Evolutionary conservation across 2,797 vertebrate species (phyloP).

Genomic region (Macropodus opercularis): DNA sequence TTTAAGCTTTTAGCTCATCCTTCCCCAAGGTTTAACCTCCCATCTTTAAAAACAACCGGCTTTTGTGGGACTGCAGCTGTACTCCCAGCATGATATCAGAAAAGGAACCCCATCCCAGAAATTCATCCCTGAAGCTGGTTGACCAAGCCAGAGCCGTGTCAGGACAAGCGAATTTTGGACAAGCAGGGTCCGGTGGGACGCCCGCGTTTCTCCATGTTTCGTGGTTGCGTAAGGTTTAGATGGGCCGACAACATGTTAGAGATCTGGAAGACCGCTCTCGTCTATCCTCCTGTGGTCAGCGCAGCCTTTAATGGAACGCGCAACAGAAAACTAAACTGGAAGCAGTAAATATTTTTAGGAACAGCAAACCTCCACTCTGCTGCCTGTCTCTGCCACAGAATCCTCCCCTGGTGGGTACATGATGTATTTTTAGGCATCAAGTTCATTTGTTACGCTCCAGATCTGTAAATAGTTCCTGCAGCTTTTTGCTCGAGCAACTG

Average conservation of each 20-base stretch:
- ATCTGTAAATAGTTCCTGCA: constrained; percentile 24
- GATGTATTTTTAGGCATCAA: constrained; percentile 15
- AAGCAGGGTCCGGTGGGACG: constrained; percentile 12
- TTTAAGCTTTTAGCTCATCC: neutral
- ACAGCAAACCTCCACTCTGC: constrained; percentile 17
- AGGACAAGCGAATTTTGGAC: constrained; percentile 12
- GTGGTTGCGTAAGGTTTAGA: neutral
- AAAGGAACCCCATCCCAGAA: constrained; percentile 6
- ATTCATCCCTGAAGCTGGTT: constrained; percentile 5
- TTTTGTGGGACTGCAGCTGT: constrained; percentile 17
- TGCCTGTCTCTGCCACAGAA: neutral
- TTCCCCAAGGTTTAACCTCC: neutral
- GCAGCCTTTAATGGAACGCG: constrained; percentile 6
- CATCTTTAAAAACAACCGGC: neutral
- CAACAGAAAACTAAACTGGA: constrained; percentile 11
- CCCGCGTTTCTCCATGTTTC: neutral
- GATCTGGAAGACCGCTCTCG: constrained; percentile 8
- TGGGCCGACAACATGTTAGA: neutral
- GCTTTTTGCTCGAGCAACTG: constrained; percentile 9
- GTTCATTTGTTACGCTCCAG: constrained; percentile 10
- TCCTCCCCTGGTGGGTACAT: constrained; percentile 15
- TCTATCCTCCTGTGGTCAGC: constrained; percentile 17
- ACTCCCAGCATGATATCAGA: constrained; percentile 1
- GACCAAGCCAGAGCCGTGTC: constrained; percentile 16
- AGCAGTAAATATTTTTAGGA: neutral